Conservation (phyloP, 2,797 vertebrate species). For the Aldrovandia affinis region DNA sequence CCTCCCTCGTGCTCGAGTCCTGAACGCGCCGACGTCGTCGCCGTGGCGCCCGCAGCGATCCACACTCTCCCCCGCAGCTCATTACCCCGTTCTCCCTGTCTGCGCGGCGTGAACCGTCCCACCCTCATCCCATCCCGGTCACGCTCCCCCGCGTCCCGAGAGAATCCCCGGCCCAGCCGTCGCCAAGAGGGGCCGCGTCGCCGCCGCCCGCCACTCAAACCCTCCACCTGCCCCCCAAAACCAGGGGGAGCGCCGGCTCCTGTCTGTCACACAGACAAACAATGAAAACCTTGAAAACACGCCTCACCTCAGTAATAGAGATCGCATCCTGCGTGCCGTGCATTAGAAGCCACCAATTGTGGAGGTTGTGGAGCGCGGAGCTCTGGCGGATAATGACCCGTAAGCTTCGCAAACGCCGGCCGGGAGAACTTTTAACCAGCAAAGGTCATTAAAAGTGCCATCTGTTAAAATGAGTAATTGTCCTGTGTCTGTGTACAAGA, state of each 20-base stretch:
- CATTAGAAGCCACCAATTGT: slow-evolving; percentile 53
- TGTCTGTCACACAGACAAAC: slow-evolving; percentile 64
- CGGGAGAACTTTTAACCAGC: slow-evolving; percentile 31
- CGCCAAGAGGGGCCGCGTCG: slow-evolving; percentile 4
- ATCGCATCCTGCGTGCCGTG: slow-evolving; percentile 64
- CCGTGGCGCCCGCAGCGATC: neutral
- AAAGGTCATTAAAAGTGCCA: slow-evolving; percentile 19
- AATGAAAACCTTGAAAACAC: slow-evolving; percentile 55
- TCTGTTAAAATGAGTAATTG: slow-evolving; percentile 38
- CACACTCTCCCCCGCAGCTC: slow-evolving; percentile 50
- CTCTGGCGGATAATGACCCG: slow-evolving; percentile 52
- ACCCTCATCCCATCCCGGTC: slow-evolving; percentile 10
- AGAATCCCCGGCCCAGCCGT: neutral
- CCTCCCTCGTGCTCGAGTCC: slow-evolving; percentile 47
- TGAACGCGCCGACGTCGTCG: slow-evolving; percentile 24
- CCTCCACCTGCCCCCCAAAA: slow-evolving; percentile 46
- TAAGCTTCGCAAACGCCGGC: slow-evolving; percentile 46
- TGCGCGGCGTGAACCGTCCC: slow-evolving; percentile 36
- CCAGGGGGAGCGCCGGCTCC: slow-evolving; percentile 60
- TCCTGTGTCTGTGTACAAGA: slow-evolving; percentile 35
- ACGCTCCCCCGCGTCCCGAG: slow-evolving; percentile 22
- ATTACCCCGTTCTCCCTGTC: slow-evolving; percentile 54
- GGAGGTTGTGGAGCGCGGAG: slow-evolving; percentile 52
- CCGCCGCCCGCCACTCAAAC: slow-evolving; percentile 6
- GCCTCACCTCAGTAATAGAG: slow-evolving; percentile 65